A percentile compares a stretch with the other conserved stretches of the same genome.
Conservation (phyloP, 1,140 invertebrate genomes). For the Odontomachus brunneus region DNA sequence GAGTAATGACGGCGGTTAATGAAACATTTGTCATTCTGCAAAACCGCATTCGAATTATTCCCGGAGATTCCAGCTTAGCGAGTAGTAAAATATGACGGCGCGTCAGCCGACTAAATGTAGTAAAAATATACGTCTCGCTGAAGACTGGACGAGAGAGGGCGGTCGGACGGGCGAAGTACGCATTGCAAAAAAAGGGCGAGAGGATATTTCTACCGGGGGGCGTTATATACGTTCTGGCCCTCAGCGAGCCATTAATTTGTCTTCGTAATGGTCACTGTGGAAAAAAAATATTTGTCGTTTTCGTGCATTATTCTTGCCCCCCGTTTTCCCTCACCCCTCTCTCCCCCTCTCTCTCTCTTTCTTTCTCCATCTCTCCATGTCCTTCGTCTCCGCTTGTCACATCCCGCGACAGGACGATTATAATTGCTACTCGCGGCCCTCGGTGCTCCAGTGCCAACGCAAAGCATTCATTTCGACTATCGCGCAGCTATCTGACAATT, state of each 20-base stretch:
- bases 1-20: constrained; percentile 54
- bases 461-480: constrained; percentile 62
- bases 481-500: constrained; percentile 42
- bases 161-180: neutral
- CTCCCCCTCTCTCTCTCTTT: neutral
- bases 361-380: neutral
- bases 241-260: constrained; percentile 49
- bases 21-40: constrained; percentile 45
- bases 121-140: constrained; percentile 50
- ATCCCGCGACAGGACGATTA: constrained; percentile 53
- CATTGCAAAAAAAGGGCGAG: constrained; percentile 31
- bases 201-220: constrained; percentile 15
- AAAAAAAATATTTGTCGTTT: constrained; percentile 66
- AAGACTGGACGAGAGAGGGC: constrained; percentile 5
- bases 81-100: constrained; percentile 42
- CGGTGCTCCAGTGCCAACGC: constrained; percentile 17
- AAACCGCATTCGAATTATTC: constrained; percentile 46
- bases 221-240: constrained; percentile 14
- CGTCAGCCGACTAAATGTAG: constrained; percentile 45
- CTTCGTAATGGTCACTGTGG: constrained; percentile 11
- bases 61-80: neutral
- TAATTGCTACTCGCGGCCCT: constrained; percentile 43
- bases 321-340: neutral
- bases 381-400: constrained; percentile 26
- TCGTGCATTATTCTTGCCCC: constrained; percentile 42